Evolutionary conservation across 2,113 vertebrate species (phyloP).

Genomic region (Chascanopsetta lugubris): DNA sequence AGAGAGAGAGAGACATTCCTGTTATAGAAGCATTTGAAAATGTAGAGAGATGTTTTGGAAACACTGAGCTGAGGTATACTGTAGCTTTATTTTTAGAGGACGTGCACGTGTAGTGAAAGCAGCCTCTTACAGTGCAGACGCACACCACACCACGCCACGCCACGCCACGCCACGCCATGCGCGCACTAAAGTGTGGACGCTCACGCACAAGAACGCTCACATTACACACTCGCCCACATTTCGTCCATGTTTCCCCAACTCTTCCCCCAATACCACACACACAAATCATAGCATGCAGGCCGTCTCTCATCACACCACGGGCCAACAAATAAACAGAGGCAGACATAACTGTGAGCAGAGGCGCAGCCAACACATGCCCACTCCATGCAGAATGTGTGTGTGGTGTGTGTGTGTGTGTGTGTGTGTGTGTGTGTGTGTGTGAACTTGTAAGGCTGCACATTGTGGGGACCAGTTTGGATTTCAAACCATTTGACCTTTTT

Average conservation of each 20-base stretch:
- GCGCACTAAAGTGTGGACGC: slow-evolving; percentile 23
- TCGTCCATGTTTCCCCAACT: slow-evolving; percentile 42
- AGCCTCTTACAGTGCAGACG: slow-evolving; percentile 10
- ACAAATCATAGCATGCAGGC: slow-evolving; percentile 17
- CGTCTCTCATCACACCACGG: slow-evolving; percentile 36
- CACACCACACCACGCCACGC: slow-evolving; percentile 1
- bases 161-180: background rate
- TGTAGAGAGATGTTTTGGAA: slow-evolving; percentile 49
- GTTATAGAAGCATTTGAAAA: slow-evolving; percentile 45
- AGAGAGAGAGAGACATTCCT: slow-evolving; percentile 16
- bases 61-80: slow-evolving; percentile 10
- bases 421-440: no score
- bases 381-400: slow-evolving; percentile 17
- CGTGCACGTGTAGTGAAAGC: slow-evolving; percentile 12
- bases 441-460: background rate
- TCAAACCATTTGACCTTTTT: background rate
- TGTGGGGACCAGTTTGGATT: background rate
- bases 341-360: slow-evolving; percentile 24
- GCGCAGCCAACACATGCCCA: slow-evolving; percentile 6
- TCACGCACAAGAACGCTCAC: slow-evolving; percentile 8
- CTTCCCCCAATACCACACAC: background rate
- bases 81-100: slow-evolving; percentile 40
- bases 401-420: no score
- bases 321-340: slow-evolving; percentile 52
- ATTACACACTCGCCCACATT: slow-evolving; percentile 25